Conservation (phyloP, 92 coral and sea anemone genomes). For the Palythoa caribaeorum region DNA sequence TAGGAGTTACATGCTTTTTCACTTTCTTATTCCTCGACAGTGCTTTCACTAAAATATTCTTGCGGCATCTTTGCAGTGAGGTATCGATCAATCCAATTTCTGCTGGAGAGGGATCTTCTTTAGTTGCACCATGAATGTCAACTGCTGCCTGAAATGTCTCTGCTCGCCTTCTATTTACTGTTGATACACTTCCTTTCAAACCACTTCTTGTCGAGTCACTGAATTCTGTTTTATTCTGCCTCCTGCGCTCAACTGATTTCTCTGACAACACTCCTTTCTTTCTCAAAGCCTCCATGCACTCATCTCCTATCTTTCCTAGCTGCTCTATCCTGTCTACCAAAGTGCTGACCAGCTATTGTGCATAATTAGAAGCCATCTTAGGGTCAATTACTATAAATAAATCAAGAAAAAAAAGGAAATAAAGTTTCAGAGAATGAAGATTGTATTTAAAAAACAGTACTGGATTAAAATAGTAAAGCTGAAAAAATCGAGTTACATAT, state of each 20-base stretch:
- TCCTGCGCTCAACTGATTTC: not conserved
- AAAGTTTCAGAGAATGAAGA: not conserved
- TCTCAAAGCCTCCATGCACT: not conserved
- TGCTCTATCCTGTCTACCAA: not conserved
- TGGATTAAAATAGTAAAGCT: not conserved
- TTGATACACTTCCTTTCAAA: constrained; percentile 9
- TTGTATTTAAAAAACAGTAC: not conserved
- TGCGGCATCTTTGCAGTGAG: constrained; percentile 32
- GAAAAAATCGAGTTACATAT: not conserved
- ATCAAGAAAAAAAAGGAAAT: not conserved
- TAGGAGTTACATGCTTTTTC: not conserved
- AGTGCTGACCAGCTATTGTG: not conserved
- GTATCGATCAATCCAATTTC: constrained; percentile 62
- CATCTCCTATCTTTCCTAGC: not conserved
- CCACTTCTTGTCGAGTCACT: not conserved
- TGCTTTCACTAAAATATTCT: not conserved
- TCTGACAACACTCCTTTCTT: not conserved
- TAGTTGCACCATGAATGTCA: constrained; percentile 72
- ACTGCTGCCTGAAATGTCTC: constrained; percentile 66
- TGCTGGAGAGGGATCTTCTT: constrained; percentile 59
- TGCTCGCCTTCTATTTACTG: constrained; percentile 59
- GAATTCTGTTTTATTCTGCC: constrained; percentile 2
- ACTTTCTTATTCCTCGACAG: not conserved
- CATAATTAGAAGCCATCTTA: not conserved
- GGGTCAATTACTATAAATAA: not conserved